A percentile compares a stretch with the other conserved stretches of the same genome.
Conservation (phyloP, 2,113 vertebrate genomes). For the Miniopterus natalensis region DNA sequence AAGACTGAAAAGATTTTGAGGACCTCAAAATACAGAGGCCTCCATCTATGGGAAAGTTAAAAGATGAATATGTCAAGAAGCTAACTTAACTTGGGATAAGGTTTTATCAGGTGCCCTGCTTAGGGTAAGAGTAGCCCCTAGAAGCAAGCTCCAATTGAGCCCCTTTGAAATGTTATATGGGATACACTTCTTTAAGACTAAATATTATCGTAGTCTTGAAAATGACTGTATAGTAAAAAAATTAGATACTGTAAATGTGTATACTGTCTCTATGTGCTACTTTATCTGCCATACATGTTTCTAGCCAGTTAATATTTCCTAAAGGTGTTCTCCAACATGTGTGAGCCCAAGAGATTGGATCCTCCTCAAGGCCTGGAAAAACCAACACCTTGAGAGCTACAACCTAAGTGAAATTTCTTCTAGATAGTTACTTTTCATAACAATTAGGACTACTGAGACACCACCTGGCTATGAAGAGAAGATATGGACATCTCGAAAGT, state of each 20-base stretch:
- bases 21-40: neutral
- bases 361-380: neutral
- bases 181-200: neutral
- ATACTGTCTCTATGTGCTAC: neutral
- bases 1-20: neutral
- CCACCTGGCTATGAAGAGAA: neutral
- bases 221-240: neutral
- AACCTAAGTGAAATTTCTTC: too few relatives aligned
- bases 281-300: too few relatives aligned
- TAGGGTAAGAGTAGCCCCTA: neutral
- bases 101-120: neutral
- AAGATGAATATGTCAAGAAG: neutral
- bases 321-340: neutral
- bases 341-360: neutral
- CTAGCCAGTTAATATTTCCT: neutral
- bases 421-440: neutral
- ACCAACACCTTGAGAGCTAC: neutral
- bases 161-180: neutral
- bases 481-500: neutral
- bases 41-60: neutral
- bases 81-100: neutral
- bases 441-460: neutral
- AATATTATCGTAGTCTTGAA: neutral
- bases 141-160: neutral
- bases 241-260: too few relatives aligned